Evolutionary conservation across 2,113 vertebrate species (phyloP), one percentile per base, ranked within the genome.

Genomic region (Myotis brandtii): DNA sequence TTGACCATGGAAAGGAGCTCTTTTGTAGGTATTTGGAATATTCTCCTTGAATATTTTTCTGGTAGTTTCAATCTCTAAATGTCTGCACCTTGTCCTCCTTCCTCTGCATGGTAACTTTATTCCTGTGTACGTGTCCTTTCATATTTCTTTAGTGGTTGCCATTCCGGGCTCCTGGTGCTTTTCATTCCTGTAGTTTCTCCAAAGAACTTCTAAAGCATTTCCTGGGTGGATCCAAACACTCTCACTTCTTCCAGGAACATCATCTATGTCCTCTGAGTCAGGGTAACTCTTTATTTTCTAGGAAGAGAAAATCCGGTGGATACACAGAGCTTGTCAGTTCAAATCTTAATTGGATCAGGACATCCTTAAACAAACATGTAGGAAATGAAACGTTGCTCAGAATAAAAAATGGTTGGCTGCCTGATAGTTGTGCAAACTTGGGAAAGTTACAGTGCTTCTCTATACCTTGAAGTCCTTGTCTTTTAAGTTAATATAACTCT

Each of bases 401-500:
- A 73, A 76, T 93, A 34, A 86, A 56, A 30, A 50, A 20, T 56
- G 27, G 73, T 69, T 81, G 90, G 5, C 40, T 91, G 21, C 27
- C 14, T 89, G 52, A 20, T 40, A 59, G 46, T 2, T 86, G 30
- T 91, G 40, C n/a, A 91, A 70, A 43, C 13, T 75, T 86, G 37
- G 6, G 52, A 73, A 85, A 83, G 12, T 79, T 88, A 30, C 5
- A 86, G 1, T 9, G 54, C 32, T 64, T 54, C 14, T 77, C 5
- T 48, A 81, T 48, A 79, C 5, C 4, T 23, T 54, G 64, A 82
- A 56, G 6, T 46, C 34, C 30, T 83, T 70, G 8, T 77, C 3
- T 95, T 95, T 95, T 25, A 95, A 96, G 43, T 25, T 64, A 83
- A 64, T 86, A 43, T 46, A 93, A 95, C 27, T 82, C 56, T 62